Evolutionary conservation across 2,797 vertebrate genomes (phyloP), one percentile per base, ranked within the genome.

Genomic region (Semotilus atromaculatus): DNA sequence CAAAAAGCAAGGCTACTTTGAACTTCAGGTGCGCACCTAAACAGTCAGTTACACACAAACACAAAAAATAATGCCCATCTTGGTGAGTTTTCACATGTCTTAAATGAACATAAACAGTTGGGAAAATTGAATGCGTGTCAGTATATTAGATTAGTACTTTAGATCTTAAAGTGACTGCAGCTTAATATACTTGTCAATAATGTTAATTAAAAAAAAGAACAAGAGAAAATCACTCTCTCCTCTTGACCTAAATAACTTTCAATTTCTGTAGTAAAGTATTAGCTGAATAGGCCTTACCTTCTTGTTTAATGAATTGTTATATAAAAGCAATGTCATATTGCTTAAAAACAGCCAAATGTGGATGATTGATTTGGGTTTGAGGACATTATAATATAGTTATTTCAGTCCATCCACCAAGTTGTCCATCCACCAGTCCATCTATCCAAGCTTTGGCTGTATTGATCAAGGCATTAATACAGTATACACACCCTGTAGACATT

Each of bases 401-500:
- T 34, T 51, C 6, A 38, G 48, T 55, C n/a, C 16, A 55, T 67
- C 64, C 38, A 29, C 36, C 7, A 55, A 58, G 48, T 70, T 58
- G 26, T 34, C 18, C 68, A 55, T 67, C 64, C 38, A 29, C 36
- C 7, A 55, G 26, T 34, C 18, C 68, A n/a, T 58, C 31, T 43
- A 77, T 38, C 48, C 2, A 13, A 58, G 26, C 48, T 70, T 84
- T 34, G 48, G 10, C 48, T 77, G 3, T 31, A 70, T 77, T 70
- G 74, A 84, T 77, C 64, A 70, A 77, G 74, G 51, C 36, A 40
- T 58, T 83, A 68, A 77, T 55, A 31, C 4, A 43, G 45, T 77
- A 77, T 53, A 40, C 48, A 58, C 19, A 58, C n/a, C 36, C n/a
- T 40, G 16, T 31, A 40, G 34, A 40, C 31, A 83, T 76, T 77